Conservation (phyloP, 1,140 invertebrate species). For the Frieseomelitta varia region DNA sequence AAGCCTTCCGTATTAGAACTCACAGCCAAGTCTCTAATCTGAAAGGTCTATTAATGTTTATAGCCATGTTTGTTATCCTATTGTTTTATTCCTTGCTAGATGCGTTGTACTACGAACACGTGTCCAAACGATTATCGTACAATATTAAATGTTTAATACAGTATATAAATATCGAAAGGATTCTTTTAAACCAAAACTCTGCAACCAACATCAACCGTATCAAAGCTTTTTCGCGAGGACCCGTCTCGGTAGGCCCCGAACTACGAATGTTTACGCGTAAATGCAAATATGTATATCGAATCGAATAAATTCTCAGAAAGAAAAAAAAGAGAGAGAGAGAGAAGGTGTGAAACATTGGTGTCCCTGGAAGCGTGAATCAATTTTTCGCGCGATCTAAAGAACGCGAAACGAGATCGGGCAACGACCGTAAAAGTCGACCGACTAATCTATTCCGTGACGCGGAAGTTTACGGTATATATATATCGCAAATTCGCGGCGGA, state of each 20-base stretch:
- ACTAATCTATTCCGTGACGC: background rate
- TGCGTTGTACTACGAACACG: too few relatives aligned
- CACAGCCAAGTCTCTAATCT: too few relatives aligned
- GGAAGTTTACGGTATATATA: conserved; percentile 21
- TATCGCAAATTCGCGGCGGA: conserved; percentile 22
- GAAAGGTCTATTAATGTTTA: too few relatives aligned
- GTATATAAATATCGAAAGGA: too few relatives aligned
- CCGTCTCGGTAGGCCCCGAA: background rate
- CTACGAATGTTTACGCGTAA: background rate
- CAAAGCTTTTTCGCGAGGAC: background rate
- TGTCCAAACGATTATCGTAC: too few relatives aligned
- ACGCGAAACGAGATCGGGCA: background rate
- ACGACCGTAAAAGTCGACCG: background rate
- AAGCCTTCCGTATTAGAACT: too few relatives aligned
- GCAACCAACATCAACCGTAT: too few relatives aligned
- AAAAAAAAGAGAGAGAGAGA: background rate
- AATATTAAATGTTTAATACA: too few relatives aligned
- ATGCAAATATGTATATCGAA: background rate
- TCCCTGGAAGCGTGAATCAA: background rate
- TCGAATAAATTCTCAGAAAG: background rate
- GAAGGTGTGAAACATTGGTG: background rate
- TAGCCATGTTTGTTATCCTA: too few relatives aligned
- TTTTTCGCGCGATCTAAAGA: background rate
- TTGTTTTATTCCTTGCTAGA: too few relatives aligned
- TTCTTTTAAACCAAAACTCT: too few relatives aligned